Evolutionary conservation across 2,797 vertebrate genomes (phyloP).

Genomic region (Sebastiscus tertius): DNA sequence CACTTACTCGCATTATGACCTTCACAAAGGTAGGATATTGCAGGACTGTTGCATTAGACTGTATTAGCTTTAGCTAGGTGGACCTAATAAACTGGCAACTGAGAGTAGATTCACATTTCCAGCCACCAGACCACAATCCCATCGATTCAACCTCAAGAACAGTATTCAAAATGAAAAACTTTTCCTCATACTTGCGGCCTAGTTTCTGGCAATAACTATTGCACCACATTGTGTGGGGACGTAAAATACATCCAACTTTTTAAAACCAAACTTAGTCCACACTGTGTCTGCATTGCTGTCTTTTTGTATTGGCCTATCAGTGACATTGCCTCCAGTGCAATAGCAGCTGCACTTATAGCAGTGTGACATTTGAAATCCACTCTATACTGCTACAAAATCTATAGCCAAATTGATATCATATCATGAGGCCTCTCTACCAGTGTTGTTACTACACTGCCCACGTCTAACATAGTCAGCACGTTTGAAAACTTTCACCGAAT

Average conservation of each 20-base stretch:
- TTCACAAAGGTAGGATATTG: background rate
- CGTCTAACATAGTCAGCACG: background rate
- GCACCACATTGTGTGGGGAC: background rate
- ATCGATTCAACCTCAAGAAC: background rate
- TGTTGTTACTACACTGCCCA: background rate
- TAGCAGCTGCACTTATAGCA: background rate
- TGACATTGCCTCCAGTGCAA: background rate
- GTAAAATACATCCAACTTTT: background rate
- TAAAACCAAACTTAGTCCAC: background rate
- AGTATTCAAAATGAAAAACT: background rate
- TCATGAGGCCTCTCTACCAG: background rate
- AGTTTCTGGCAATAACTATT: background rate
- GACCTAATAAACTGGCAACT: background rate
- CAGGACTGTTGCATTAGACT: background rate
- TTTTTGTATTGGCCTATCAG: background rate
- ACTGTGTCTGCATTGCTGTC: background rate
- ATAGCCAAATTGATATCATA: background rate
- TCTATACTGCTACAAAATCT: background rate
- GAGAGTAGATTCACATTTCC: background rate
- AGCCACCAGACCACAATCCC: background rate
- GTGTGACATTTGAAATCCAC: conserved; percentile 3
- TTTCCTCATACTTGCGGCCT: background rate
- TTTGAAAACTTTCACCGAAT: background rate
- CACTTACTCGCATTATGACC: background rate
- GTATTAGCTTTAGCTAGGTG: too few species aligned